phyloP scores from a whole-genome alignment of 2,888 invertebrate genomes.

The Ernsta delagoae region DNA sequence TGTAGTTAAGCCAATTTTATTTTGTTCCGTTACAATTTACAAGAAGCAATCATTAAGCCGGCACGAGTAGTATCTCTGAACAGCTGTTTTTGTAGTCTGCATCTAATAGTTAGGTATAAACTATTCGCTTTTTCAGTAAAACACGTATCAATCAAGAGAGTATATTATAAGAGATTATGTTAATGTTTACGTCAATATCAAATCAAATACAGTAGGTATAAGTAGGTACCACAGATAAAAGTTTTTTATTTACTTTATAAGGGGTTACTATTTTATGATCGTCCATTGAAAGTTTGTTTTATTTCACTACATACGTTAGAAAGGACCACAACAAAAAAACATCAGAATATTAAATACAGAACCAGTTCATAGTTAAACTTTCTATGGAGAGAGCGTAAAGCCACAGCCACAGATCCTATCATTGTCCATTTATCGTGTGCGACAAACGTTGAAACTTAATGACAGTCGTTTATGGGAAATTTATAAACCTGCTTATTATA shows the following conservation, averaged over 20 bases:
- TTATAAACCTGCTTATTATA: background rate
- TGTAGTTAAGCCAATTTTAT: background rate
- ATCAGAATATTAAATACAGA: background rate
- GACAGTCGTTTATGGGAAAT: background rate
- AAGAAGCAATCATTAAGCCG: background rate
- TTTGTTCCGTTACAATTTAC: conserved; percentile 5
- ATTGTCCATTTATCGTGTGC: conserved; percentile 26
- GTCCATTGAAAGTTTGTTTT: no score
- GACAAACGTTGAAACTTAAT: conserved; percentile 21
- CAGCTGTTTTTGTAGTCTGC: background rate
- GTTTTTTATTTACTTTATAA: no score
- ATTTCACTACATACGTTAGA: no score
- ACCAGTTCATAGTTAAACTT: conserved; percentile 13
- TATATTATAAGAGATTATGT: no score
- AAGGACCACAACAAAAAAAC: background rate
- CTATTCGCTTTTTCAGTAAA: background rate
- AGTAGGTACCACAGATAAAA: no score
- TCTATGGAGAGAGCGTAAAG: conserved; percentile 23
- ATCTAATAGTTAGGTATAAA: background rate
- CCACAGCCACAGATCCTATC: conserved; percentile 20
- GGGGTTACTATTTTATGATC: no score
- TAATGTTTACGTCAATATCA: no score
- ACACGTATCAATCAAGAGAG: background rate
- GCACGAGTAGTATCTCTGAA: background rate
- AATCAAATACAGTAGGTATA: no score